Conservation (phyloP, 2,113 vertebrate species). For the Pelobates fuscus region DNA sequence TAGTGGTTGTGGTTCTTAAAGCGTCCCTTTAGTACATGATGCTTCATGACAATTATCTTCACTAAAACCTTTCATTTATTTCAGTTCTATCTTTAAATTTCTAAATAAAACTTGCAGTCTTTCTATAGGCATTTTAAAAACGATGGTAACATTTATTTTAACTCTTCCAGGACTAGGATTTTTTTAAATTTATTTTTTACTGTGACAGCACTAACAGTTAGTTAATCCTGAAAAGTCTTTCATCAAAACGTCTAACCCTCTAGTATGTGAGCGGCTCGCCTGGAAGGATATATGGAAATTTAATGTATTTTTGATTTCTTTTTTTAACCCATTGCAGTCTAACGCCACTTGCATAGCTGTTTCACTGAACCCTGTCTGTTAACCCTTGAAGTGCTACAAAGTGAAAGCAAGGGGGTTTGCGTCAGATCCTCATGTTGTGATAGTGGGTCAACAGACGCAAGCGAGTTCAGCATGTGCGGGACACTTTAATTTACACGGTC, state of each 20-base stretch:
- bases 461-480: not conserved
- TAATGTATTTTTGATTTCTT: too few relatives aligned
- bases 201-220: too few relatives aligned
- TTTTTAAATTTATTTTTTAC: too few relatives aligned
- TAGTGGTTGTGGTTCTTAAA: too few relatives aligned
- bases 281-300: not conserved
- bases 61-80: too few relatives aligned
- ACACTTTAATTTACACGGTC: not conserved
- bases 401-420: conserved; percentile 10
- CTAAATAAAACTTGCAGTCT: too few relatives aligned
- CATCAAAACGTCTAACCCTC: not conserved
- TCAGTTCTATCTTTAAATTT: too few relatives aligned
- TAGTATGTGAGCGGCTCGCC: conserved; percentile 12
- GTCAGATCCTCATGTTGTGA: not conserved
- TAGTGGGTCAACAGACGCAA: not conserved
- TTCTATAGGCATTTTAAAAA: too few relatives aligned
- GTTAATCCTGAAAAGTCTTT: not conserved
- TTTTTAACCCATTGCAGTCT: conserved; percentile 32
- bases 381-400: conserved; percentile 10
- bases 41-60: too few relatives aligned
- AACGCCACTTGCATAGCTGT: conserved; percentile 43
- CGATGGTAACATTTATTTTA: too few relatives aligned
- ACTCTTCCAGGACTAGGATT: too few relatives aligned
- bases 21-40: too few relatives aligned
- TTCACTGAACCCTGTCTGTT: conserved; percentile 22